A percentile compares a stretch with the other conserved stretches of the same genome.
Conservation (phyloP, 2,888 invertebrate genomes). For the Thecocarcelia acutangulata region DNA sequence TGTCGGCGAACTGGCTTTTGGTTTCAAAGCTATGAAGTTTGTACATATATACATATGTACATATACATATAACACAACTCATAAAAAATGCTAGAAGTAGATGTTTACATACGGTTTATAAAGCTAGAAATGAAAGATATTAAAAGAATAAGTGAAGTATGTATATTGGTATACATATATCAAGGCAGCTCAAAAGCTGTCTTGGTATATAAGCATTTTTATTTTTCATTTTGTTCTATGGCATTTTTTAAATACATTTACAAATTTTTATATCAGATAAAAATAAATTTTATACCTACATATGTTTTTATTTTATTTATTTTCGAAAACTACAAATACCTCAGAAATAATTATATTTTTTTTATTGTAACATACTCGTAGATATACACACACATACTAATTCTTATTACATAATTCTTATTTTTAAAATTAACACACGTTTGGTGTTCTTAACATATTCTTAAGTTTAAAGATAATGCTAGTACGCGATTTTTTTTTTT, state of each 20-base stretch:
- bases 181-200: no score
- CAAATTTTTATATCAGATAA: constrained; percentile 33
- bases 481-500: constrained; percentile 16
- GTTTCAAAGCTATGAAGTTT: no score
- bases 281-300: constrained; percentile 37
- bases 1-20: no score
- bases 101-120: no score
- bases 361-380: constrained; percentile 4
- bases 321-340: constrained; percentile 51
- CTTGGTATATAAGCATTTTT: neutral
- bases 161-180: no score
- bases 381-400: neutral
- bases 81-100: no score
- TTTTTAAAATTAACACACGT: constrained; percentile 24
- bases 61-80: no score
- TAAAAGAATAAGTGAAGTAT: no score
- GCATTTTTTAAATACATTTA: constrained; percentile 37
- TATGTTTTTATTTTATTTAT: constrained; percentile 27
- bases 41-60: no score
- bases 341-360: constrained; percentile 23
- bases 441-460: constrained; percentile 13
- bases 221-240: constrained; percentile 46
- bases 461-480: constrained; percentile 29
- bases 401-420: constrained; percentile 11
- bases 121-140: no score